Conservation (phyloP, 2,113 vertebrate genomes). For the Seriola rivoliana region DNA sequence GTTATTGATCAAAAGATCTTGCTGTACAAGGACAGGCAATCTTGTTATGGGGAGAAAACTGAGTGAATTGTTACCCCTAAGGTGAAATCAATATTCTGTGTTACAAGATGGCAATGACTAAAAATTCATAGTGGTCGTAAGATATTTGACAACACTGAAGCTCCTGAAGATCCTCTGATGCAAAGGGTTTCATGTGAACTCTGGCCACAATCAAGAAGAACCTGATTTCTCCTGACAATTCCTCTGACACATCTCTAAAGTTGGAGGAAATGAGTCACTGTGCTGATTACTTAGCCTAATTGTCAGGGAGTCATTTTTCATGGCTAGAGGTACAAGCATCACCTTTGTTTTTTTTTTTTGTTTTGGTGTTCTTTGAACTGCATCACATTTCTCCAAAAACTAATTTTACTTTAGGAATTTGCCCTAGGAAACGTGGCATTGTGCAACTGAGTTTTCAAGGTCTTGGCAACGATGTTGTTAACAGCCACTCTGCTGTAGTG, state of each 20-base stretch:
- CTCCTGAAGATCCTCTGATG: neutral
- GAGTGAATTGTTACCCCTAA: neutral
- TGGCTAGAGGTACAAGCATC: neutral
- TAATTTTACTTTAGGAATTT: neutral
- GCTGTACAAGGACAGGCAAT: neutral
- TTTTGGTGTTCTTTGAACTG: neutral
- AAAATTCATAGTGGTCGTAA: neutral
- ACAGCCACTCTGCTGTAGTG: constrained; percentile 1
- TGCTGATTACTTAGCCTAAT: neutral
- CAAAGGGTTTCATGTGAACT: neutral
- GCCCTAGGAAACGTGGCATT: neutral
- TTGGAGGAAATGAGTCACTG: neutral
- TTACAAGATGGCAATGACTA: neutral
- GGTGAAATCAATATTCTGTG: constrained; percentile 1
- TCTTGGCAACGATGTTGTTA: constrained; percentile 30
- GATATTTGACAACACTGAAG: neutral
- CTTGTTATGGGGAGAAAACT: neutral
- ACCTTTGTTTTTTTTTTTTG: neutral
- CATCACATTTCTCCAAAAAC: neutral
- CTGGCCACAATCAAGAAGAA: neutral
- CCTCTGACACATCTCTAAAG: neutral
- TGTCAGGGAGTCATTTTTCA: neutral
- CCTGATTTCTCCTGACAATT: neutral
- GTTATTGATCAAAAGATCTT: neutral
- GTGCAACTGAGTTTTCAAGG: constrained; percentile 4